These are phyloP conservation scores for Melinopterus prodromus DNA, from an alignment of 2,888 invertebrate species.

Conservation along the genomic window DNA sequence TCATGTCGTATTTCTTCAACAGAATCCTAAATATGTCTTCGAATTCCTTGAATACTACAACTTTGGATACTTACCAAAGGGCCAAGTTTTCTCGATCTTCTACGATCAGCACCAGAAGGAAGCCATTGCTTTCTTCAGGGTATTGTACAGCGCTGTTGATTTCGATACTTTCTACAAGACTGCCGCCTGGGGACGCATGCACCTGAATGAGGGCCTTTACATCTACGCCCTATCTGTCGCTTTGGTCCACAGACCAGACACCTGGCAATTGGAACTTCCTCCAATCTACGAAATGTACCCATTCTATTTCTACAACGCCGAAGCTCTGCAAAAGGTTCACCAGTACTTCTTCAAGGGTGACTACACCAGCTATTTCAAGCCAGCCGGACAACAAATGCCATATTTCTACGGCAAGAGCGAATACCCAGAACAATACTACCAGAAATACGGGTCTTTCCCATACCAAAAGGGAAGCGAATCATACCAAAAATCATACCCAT, in stretches of 20 bases:
- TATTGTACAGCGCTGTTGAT: conserved; percentile 75
- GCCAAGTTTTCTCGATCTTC: conserved; percentile 69
- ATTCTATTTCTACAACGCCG: conserved; percentile 73
- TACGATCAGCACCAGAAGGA: conserved; percentile 70
- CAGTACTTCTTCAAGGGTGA: conserved; percentile 48
- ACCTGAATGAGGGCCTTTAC: conserved; percentile 75
- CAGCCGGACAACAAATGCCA: not conserved
- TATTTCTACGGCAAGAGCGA: not conserved
- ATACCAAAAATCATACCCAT: conserved; percentile 1
- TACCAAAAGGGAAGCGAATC: not conserved
- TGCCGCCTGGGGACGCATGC: conserved; percentile 72
- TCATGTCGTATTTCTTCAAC: not conserved
- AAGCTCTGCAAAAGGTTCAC: conserved; percentile 73
- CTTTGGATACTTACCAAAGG: conserved; percentile 66
- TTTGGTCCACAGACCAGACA: conserved; percentile 68
- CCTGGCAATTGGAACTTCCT: conserved; percentile 71
- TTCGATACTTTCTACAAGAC: conserved; percentile 75
- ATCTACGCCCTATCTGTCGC: conserved; percentile 66
- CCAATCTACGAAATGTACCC: conserved; percentile 79
- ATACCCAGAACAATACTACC: not conserved
- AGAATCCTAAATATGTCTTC: conserved; percentile 67
- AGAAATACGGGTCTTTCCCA: not conserved
- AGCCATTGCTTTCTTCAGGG: conserved; percentile 70
- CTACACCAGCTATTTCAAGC: conserved; percentile 1
- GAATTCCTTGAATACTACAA: conserved; percentile 65